phyloP scores from a whole-genome alignment of 2,797 vertebrate genomes.

The Lithobates pipiens region DNA sequence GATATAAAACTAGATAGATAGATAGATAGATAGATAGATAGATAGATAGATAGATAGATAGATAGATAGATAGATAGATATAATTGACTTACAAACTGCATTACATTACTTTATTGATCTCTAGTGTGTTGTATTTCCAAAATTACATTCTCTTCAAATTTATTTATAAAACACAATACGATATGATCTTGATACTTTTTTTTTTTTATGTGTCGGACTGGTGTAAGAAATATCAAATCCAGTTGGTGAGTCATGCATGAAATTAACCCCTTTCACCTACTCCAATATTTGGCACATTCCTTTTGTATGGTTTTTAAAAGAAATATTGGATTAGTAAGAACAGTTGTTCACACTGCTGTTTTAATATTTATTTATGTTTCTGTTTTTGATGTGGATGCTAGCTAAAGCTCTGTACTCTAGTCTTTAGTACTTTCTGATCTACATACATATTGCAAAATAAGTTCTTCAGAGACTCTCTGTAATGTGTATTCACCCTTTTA shows the following conservation, averaged over 20 bases:
- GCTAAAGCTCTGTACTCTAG: conserved; percentile 1
- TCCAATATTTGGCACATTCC: conserved; percentile 24
- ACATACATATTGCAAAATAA: conserved; percentile 54
- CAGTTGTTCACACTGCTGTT: conserved; percentile 8
- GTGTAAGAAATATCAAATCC: not conserved
- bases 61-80: conserved; percentile 10
- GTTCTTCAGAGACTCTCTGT: conserved; percentile 43
- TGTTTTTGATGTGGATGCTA: conserved; percentile 40
- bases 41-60: conserved; percentile 11
- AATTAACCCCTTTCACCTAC: conserved; percentile 41
- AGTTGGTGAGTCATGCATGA: conserved; percentile 1
- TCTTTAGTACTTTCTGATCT: conserved; percentile 43
- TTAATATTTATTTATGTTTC: conserved; percentile 48
- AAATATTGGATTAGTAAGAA: conserved; percentile 28
- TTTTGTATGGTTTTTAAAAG: conserved; percentile 49
- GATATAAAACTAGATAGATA: not conserved
- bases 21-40: too few relatives aligned
- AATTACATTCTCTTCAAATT: not conserved
- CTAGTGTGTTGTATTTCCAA: not conserved
- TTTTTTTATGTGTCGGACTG: not conserved
- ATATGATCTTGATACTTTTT: conserved; percentile 13
- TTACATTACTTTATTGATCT: not conserved
- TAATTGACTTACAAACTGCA: not conserved
- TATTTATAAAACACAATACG: not conserved
- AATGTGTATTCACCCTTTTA: conserved; percentile 50